Evolutionary conservation across 2,888 invertebrate species (phyloP).

Genomic region (Brachypalpus laphriformis): DNA sequence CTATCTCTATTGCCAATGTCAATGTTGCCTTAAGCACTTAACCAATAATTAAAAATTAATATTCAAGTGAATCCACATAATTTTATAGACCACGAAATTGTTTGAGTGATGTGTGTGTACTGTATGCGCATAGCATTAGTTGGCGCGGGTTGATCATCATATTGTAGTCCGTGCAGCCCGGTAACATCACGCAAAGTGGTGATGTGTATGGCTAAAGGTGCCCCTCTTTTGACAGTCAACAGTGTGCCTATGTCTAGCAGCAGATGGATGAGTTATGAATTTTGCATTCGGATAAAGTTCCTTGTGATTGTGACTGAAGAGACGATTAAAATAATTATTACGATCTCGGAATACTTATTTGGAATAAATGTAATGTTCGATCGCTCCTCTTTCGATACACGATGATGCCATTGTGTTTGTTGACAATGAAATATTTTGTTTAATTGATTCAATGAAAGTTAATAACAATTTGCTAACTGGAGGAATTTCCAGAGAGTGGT

Average conservation of each 20-base stretch:
- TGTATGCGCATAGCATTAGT: constrained; percentile 18
- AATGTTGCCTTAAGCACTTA: constrained; percentile 43
- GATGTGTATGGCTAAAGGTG: neutral
- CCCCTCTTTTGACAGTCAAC: constrained; percentile 1
- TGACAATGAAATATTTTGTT: constrained; percentile 36
- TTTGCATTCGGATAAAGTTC: constrained; percentile 32
- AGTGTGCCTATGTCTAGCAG: neutral
- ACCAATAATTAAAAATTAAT: constrained; percentile 71
- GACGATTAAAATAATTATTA: constrained; percentile 64
- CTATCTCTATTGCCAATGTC: constrained; percentile 46
- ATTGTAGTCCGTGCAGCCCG: neutral
- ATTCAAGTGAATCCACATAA: constrained; percentile 66
- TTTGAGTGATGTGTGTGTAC: constrained; percentile 24
- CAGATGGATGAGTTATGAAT: constrained; percentile 17
- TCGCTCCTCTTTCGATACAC: constrained; percentile 29
- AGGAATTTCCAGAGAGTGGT: constrained; percentile 6
- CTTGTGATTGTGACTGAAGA: constrained; percentile 31
- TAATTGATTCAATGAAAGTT: constrained; percentile 26
- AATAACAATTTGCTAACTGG: constrained; percentile 7
- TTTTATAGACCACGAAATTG: constrained; percentile 54
- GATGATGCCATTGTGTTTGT: constrained; percentile 44
- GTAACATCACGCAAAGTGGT: constrained; percentile 4
- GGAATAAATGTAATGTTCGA: constrained; percentile 28
- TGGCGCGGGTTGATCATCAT: neutral
- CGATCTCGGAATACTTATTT: constrained; percentile 36